These are phyloP conservation scores for Stenichneumon culpator DNA, from an alignment of 2,888 invertebrate species.

Conservation along the genomic window DNA sequence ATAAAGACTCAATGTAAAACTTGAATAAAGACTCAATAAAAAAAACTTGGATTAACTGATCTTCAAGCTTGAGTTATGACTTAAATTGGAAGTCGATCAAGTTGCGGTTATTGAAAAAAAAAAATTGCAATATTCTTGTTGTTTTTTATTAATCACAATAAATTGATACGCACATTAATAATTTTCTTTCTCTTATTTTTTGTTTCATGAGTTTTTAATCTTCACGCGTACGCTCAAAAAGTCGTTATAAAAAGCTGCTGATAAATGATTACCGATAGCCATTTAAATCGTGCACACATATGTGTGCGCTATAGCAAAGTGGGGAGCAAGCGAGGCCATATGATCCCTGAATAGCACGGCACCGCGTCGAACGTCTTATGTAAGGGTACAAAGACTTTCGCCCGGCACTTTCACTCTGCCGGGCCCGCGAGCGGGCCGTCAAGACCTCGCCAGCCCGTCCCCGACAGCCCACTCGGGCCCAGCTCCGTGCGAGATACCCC, in stretches of 20 bases:
- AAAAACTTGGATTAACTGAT: too few species aligned
- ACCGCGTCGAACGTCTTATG: conserved; percentile 79
- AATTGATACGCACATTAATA: neutral
- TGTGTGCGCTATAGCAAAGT: conserved; percentile 35
- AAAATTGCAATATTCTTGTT: conserved; percentile 39
- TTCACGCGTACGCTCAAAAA: neutral
- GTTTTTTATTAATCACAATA: conserved; percentile 25
- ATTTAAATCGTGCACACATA: conserved; percentile 16
- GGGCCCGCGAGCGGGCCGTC: conserved; percentile 17
- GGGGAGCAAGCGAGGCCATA: conserved; percentile 69
- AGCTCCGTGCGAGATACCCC: conserved; percentile 63
- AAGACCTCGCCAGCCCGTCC: conserved; percentile 46
- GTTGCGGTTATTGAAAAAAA: neutral
- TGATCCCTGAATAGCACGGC: conserved; percentile 79
- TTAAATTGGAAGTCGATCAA: too few species aligned
- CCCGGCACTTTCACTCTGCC: conserved; percentile 83
- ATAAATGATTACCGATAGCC: conserved; percentile 14
- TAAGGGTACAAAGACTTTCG: conserved; percentile 84
- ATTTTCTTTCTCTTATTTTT: neutral
- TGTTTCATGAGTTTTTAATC: neutral
- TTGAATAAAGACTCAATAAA: too few species aligned
- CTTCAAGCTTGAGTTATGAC: too few species aligned
- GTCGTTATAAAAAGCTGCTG: conserved; percentile 6
- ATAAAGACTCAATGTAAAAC: too few species aligned
- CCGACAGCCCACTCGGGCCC: conserved; percentile 48